Percentiles rank a stretch among this genome's conserved stretches.
Evolutionary conservation across 2,113 vertebrate species (phyloP).

Genomic region (Sinocyclocheilus anshuiensis): DNA sequence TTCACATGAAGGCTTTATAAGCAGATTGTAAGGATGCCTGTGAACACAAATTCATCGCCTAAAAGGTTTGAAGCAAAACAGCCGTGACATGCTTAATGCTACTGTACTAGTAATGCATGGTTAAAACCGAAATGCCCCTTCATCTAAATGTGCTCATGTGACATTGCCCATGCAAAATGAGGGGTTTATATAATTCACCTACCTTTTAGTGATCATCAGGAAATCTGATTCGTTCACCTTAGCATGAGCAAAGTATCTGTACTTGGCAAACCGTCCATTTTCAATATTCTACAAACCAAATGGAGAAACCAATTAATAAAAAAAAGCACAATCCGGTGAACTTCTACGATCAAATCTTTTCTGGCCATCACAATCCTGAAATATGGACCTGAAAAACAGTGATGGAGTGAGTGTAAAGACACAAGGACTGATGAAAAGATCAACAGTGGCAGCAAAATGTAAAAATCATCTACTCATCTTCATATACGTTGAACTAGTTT

Average conservation of each 20-base stretch:
- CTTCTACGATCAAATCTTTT: neutral
- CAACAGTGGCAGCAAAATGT: neutral
- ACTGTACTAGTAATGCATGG: neutral
- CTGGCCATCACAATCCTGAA: neutral
- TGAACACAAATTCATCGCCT: too few species aligned
- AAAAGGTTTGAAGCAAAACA: neutral
- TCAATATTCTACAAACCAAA: slow-evolving; percentile 87
- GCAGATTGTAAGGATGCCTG: neutral
- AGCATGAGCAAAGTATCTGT: slow-evolving; percentile 93
- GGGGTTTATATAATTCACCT: slow-evolving; percentile 52
- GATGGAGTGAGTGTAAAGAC: neutral
- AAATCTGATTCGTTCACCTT: slow-evolving; percentile 95
- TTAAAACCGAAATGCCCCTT: neutral
- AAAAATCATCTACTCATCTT: neutral
- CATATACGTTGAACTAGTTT: neutral
- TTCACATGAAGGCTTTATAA: too few species aligned
- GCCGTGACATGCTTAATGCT: neutral
- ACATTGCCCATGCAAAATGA: neutral
- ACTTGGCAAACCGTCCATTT: slow-evolving; percentile 96
- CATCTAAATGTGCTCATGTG: neutral
- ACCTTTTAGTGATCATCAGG: slow-evolving; percentile 97
- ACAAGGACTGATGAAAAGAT: neutral
- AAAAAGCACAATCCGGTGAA: neutral
- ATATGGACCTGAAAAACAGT: neutral
- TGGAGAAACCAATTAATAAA: slow-evolving; percentile 40